phyloP scores from a whole-genome alignment of 1,140 invertebrate genomes.

The Aphaenogaster rudis region DNA sequence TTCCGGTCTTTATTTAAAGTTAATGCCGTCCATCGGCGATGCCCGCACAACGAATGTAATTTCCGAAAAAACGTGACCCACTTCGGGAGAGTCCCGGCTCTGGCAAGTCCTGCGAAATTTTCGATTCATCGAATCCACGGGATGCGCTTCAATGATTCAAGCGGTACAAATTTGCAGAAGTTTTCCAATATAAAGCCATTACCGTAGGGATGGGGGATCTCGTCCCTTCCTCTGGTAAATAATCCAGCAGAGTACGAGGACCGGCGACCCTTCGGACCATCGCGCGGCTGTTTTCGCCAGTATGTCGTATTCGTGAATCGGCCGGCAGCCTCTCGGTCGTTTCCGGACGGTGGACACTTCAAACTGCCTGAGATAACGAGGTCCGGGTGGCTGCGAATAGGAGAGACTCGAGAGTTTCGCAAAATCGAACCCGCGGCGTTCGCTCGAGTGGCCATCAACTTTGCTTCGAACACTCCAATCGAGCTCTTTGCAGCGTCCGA shows the following conservation, averaged over 20 bases:
- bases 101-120: slow-evolving; percentile 24
- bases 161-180: slow-evolving; percentile 43
- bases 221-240: slow-evolving; percentile 59
- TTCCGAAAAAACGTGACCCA: slow-evolving; percentile 37
- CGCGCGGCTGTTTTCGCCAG: slow-evolving; percentile 45
- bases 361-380: slow-evolving; percentile 66
- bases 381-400: slow-evolving; percentile 7
- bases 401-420: slow-evolving; percentile 45
- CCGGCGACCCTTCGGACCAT: slow-evolving; percentile 50
- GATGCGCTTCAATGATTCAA: slow-evolving; percentile 61
- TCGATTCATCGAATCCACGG: slow-evolving; percentile 56
- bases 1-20: slow-evolving; percentile 21
- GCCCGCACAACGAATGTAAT: neutral
- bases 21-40: neutral
- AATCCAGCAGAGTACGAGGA: slow-evolving; percentile 46
- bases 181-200: slow-evolving; percentile 57
- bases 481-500: neutral
- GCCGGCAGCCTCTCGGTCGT: slow-evolving; percentile 18
- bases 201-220: slow-evolving; percentile 7
- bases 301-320: slow-evolving; percentile 34
- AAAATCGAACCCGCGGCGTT: slow-evolving; percentile 66
- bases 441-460: slow-evolving; percentile 66
- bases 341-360: slow-evolving; percentile 46
- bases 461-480: slow-evolving; percentile 22
- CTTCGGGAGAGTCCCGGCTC: neutral